A percentile compares a stretch with the other conserved stretches of the same genome.
These are phyloP conservation scores for Zelleria hepariella DNA, from an alignment of 2,888 invertebrate genomes.

Conservation along the genomic window DNA sequence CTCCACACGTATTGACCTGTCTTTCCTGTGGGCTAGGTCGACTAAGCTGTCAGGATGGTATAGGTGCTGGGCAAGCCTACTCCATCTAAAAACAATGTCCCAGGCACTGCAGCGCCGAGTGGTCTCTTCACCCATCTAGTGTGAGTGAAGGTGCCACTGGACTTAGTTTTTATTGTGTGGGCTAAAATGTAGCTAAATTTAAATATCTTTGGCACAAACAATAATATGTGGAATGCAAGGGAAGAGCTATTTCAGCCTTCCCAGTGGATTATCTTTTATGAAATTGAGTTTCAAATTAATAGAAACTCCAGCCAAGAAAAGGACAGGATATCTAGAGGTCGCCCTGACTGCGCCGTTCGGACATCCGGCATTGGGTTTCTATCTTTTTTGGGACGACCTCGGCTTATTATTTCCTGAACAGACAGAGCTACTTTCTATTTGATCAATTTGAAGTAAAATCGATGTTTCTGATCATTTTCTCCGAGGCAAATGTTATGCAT, in stretches of 20 bases:
- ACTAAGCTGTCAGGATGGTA: too few species aligned
- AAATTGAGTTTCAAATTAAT: neutral
- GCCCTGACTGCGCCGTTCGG: neutral
- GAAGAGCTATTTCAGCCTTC: neutral
- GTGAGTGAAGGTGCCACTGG: too few species aligned
- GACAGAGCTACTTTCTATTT: neutral
- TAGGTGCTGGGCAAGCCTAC: too few species aligned
- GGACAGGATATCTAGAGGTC: neutral
- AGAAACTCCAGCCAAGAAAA: neutral
- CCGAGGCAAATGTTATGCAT: neutral
- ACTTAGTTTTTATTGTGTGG: too few species aligned
- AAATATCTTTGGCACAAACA: neutral
- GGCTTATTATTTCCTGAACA: slow-evolving; percentile 25
- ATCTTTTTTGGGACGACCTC: slow-evolving; percentile 26
- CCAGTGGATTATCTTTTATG: neutral
- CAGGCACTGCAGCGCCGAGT: too few species aligned
- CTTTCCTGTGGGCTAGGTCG: too few species aligned
- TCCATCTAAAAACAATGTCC: too few species aligned
- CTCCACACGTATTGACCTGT: too few species aligned
- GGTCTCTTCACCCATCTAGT: too few species aligned
- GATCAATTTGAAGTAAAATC: neutral
- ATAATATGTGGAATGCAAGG: neutral
- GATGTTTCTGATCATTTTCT: neutral
- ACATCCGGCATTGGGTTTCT: slow-evolving; percentile 29
- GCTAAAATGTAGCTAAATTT: neutral